Conservation (phyloP, 2,113 vertebrate genomes). For the Vireo altiloquus region DNA sequence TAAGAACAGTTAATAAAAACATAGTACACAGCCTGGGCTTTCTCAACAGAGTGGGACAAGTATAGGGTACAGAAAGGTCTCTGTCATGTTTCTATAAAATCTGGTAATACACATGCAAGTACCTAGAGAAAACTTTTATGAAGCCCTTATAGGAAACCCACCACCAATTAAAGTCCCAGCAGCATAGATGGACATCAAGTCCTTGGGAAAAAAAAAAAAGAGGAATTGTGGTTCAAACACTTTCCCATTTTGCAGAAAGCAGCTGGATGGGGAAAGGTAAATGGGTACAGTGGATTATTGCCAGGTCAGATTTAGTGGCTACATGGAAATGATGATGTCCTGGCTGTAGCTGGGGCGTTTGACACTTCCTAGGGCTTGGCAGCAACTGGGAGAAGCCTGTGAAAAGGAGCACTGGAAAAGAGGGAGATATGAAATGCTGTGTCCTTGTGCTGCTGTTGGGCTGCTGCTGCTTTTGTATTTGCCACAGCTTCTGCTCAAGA, state of each 20-base stretch:
- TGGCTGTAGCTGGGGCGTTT: background rate
- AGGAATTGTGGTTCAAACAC: rapidly evolving
- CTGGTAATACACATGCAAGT: background rate
- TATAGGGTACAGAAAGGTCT: background rate
- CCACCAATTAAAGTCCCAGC: background rate
- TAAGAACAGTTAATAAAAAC: background rate
- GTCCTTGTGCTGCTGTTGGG: rapidly evolving
- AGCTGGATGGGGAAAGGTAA: background rate
- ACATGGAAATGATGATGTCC: rapidly evolving
- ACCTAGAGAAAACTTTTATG: background rate
- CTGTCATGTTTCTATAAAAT: background rate
- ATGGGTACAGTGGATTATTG: background rate
- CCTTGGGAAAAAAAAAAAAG: background rate
- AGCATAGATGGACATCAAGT: background rate
- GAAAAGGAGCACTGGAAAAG: background rate
- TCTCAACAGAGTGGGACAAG: background rate
- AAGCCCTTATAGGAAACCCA: background rate
- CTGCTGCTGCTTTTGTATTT: background rate
- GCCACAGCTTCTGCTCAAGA: background rate
- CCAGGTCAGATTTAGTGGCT: background rate
- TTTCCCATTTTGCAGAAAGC: background rate
- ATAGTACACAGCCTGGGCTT: rapidly evolving
- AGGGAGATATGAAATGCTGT: rapidly evolving
- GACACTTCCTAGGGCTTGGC: rapidly evolving
- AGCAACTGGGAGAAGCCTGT: background rate